These are phyloP conservation scores for Sus cebifrons DNA, from an alignment of 2,797 vertebrate genomes.

Conservation along the genomic window DNA sequence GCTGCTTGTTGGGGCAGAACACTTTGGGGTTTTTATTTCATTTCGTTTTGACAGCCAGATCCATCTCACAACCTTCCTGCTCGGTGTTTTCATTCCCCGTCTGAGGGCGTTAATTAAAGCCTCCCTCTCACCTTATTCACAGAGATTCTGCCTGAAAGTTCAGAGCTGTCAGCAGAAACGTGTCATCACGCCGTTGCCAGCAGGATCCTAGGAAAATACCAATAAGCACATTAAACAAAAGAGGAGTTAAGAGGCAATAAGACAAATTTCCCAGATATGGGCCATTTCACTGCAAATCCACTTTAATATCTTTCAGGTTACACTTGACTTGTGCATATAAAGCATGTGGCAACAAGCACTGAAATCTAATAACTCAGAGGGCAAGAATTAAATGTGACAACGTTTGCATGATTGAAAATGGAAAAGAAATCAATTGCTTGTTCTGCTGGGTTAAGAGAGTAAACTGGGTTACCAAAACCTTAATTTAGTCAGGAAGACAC, in stretches of 20 bases:
- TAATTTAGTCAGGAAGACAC: conserved; percentile 67
- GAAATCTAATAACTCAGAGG: conserved; percentile 78
- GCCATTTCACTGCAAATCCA: conserved; percentile 83
- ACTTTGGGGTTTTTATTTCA: conserved; percentile 74
- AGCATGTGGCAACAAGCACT: conserved; percentile 72
- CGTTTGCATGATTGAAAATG: conserved; percentile 74
- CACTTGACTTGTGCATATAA: conserved; percentile 79
- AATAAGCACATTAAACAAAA: conserved; percentile 85
- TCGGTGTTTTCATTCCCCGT: conserved; percentile 78
- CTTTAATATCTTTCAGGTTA: conserved; percentile 83
- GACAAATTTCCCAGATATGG: conserved; percentile 69
- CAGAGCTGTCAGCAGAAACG: conserved; percentile 77
- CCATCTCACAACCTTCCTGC: not conserved
- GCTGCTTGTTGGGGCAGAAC: not conserved
- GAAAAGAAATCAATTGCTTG: conserved; percentile 74
- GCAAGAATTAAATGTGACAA: conserved; percentile 75
- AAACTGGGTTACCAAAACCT: conserved; percentile 67
- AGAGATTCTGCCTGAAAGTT: conserved; percentile 75
- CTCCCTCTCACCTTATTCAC: conserved; percentile 72
- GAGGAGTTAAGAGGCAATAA: conserved; percentile 80
- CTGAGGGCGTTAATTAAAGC: conserved; percentile 79
- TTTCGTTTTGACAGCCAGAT: conserved; percentile 81
- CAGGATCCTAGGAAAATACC: conserved; percentile 81
- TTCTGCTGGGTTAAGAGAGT: conserved; percentile 73
- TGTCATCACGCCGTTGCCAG: conserved; percentile 71